These are phyloP conservation scores for Prosapia bicincta DNA, from an alignment of 2,888 invertebrate genomes.

Conservation along the genomic window DNA sequence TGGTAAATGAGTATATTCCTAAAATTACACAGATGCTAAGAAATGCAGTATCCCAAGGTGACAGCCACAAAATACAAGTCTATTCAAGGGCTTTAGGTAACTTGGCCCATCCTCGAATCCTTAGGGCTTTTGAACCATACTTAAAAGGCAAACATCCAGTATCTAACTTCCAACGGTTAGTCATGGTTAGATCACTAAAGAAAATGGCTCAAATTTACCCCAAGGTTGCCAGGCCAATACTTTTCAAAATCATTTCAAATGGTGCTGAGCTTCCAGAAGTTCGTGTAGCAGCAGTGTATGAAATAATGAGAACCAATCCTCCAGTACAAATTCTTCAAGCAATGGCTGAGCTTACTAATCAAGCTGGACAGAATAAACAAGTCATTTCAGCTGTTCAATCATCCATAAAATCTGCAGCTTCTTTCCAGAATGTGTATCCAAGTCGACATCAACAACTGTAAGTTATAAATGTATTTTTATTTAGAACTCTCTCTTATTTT, in stretches of 20 bases:
- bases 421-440: not conserved
- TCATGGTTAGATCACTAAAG: conserved; percentile 59
- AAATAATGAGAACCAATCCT: conserved; percentile 60
- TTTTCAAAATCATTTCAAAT: conserved; percentile 65
- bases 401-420: conserved; percentile 55
- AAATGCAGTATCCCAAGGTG: conserved; percentile 52
- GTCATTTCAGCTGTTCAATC: conserved; percentile 63
- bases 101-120: conserved; percentile 58
- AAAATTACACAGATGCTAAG: conserved; percentile 54
- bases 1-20: conserved; percentile 57
- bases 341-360: conserved; percentile 65
- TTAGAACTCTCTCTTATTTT: too few species aligned
- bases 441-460: not conserved
- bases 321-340: conserved; percentile 61
- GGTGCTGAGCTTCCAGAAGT: conserved; percentile 61
- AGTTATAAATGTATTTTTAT: too few species aligned
- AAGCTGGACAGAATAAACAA: conserved; percentile 55
- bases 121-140: conserved; percentile 61
- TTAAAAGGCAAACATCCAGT: conserved; percentile 57
- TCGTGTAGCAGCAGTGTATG: conserved; percentile 60
- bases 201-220: conserved; percentile 55
- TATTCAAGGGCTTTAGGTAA: conserved; percentile 64
- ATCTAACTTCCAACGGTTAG: conserved; percentile 59
- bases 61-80: conserved; percentile 57
- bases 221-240: conserved; percentile 52